These are phyloP conservation scores for Albula glossodonta DNA, from an alignment of 2,113 vertebrate species.

Conservation along the genomic window DNA sequence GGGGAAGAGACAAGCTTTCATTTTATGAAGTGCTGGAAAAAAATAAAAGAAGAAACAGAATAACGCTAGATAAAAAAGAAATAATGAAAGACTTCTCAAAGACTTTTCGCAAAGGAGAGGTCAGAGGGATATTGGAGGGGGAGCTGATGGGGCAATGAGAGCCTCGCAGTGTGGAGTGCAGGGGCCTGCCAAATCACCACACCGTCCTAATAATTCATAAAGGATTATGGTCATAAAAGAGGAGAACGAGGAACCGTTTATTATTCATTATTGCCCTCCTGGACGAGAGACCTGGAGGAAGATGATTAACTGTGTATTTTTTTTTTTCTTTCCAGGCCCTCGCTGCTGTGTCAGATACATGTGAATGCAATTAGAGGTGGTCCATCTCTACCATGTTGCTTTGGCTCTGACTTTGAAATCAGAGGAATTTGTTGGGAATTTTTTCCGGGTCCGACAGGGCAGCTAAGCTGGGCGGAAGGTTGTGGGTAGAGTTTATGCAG, in stretches of 20 bases:
- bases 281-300: conserved; percentile 46
- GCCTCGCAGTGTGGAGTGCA: neutral
- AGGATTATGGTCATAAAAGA: conserved; percentile 50
- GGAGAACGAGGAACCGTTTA: conserved; percentile 43
- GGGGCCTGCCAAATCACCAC: conserved; percentile 49
- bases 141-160: conserved; percentile 23
- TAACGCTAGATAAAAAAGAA: neutral
- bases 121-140: conserved; percentile 10
- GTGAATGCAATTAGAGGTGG: too few relatives aligned
- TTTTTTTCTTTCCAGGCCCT: neutral
- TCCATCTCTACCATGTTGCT: conserved; percentile 40
- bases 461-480: too few relatives aligned
- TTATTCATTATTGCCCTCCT: conserved; percentile 53
- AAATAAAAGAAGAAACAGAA: neutral
- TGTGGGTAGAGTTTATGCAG: too few relatives aligned
- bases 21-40: neutral
- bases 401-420: conserved; percentile 39
- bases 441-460: too few relatives aligned
- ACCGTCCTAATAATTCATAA: conserved; percentile 53
- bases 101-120: neutral
- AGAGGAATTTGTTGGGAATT: too few relatives aligned
- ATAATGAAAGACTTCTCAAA: conserved; percentile 14
- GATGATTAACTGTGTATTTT: conserved; percentile 59
- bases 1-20: too few relatives aligned
- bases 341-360: too few relatives aligned